A percentile compares a stretch with the other conserved stretches of the same genome.
These are phyloP conservation scores for Odontomyia ornata DNA, from an alignment of 2,888 invertebrate genomes.

Conservation along the genomic window DNA sequence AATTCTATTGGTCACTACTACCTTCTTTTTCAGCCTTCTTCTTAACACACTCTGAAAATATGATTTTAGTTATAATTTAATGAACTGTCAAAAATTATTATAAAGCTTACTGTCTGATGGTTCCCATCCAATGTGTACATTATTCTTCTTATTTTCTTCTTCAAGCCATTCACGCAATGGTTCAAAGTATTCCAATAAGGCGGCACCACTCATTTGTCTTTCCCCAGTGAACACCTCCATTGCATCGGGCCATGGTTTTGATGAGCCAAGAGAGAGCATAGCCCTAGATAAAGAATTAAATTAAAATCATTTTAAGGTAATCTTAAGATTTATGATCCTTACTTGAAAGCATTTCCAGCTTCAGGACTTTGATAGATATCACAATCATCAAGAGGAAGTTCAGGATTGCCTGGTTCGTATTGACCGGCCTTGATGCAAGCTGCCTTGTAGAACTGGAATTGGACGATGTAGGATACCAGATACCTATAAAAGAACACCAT, in stretches of 20 bases:
- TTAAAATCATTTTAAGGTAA: not conserved
- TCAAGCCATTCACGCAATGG: slow-evolving; percentile 80
- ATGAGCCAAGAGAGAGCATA: slow-evolving; percentile 77
- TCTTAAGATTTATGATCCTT: slow-evolving; percentile 48
- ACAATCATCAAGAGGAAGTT: slow-evolving; percentile 80
- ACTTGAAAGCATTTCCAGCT: slow-evolving; percentile 78
- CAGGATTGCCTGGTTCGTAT: slow-evolving; percentile 73
- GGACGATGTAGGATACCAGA: slow-evolving; percentile 80
- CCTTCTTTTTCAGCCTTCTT: slow-evolving; percentile 52
- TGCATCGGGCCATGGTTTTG: slow-evolving; percentile 85
- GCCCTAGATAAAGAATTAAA: no score
- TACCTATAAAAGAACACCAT: slow-evolving; percentile 65
- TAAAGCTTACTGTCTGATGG: slow-evolving; percentile 58
- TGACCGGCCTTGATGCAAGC: slow-evolving; percentile 79
- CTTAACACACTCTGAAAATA: slow-evolving; percentile 65
- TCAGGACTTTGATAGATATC: slow-evolving; percentile 84
- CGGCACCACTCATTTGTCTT: slow-evolving; percentile 77
- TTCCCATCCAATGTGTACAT: slow-evolving; percentile 73
- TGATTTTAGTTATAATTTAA: not conserved
- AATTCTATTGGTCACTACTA: not conserved
- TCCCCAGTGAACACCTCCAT: slow-evolving; percentile 83
- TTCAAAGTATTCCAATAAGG: slow-evolving; percentile 81
- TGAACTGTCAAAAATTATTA: not conserved
- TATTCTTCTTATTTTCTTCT: slow-evolving; percentile 75
- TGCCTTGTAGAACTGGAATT: slow-evolving; percentile 80